Evolutionary conservation across 2,113 vertebrate genomes (phyloP).

Genomic region (Rattus norvegicus): GRCr8 NC_086020.1:32326501-32327000

Average conservation of each 20-base stretch:
- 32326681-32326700: neutral
- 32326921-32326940: neutral
- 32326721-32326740: neutral
- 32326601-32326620: neutral
- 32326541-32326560: neutral
- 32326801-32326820: neutral
- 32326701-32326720: neutral
- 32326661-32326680: neutral
- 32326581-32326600: neutral
- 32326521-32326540: neutral
- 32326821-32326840: neutral
- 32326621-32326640: no score
- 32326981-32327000: neutral
- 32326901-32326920: neutral
- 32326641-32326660: neutral
- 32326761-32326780: neutral
- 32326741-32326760: neutral
- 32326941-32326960: neutral
- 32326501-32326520: neutral
- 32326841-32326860: neutral
- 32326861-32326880: neutral
- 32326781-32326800: neutral
- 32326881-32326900: neutral
- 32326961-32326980: neutral
- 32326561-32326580: accelerated